These are phyloP conservation scores for Crambe crambe DNA, from an alignment of 37 sponge, comb jelly and placozoan species.

Conservation along the genomic window DNA sequence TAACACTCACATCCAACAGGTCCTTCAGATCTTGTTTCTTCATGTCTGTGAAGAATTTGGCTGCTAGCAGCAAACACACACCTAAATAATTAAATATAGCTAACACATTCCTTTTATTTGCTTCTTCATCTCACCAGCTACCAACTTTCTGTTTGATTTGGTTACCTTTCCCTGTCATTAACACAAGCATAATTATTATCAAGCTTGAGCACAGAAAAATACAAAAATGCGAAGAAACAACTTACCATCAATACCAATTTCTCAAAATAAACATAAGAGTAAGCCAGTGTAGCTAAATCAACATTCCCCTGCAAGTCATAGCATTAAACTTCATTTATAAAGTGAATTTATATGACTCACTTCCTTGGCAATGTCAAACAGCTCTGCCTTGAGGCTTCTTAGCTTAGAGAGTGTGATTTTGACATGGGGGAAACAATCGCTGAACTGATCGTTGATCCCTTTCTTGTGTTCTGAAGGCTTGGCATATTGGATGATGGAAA, in stretches of 20 bases:
- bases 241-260: slow-evolving; percentile 80
- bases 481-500: slow-evolving; percentile 78
- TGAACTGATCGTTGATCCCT: slow-evolving; percentile 78
- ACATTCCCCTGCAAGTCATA: slow-evolving; percentile 48
- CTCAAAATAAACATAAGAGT: slow-evolving; percentile 90
- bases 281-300: slow-evolving; percentile 60
- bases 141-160: slow-evolving; percentile 63
- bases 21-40: slow-evolving; percentile 48
- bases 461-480: slow-evolving; percentile 61
- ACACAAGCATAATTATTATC: background rate
- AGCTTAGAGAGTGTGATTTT: slow-evolving; percentile 73
- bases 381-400: slow-evolving; percentile 73
- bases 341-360: slow-evolving; percentile 38
- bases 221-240: too few relatives aligned
- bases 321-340: background rate
- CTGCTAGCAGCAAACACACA: slow-evolving; percentile 74
- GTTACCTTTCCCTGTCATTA: slow-evolving; percentile 70
- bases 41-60: slow-evolving; percentile 70
- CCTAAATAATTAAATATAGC: slow-evolving; percentile 30
- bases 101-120: too few relatives aligned
- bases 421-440: slow-evolving; percentile 74
- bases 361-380: slow-evolving; percentile 42
- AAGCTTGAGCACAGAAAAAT: too few relatives aligned
- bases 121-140: slow-evolving; percentile 59
- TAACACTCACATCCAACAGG: slow-evolving; percentile 68